These are phyloP conservation scores for Pocillopora damicornis DNA, from an alignment of 64 coral and sea anemone genomes.

Conservation along the genomic window DNA sequence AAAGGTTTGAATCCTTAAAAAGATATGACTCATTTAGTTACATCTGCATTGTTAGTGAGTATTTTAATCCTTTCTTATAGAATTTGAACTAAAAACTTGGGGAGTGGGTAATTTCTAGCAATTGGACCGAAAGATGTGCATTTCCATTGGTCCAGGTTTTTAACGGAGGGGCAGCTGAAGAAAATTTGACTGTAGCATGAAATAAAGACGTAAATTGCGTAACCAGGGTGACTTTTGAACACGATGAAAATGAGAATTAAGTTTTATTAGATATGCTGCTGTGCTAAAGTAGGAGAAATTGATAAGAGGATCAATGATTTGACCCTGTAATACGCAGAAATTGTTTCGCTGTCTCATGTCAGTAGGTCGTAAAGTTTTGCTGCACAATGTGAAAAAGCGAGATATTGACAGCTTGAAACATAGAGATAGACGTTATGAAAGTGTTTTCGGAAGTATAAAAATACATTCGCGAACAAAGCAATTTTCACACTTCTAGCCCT, in stretches of 20 bases:
- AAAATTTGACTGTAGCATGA: too few species aligned
- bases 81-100: too few species aligned
- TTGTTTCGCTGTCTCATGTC: not conserved
- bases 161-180: too few species aligned
- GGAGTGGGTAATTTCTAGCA: too few species aligned
- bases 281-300: not conserved
- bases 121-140: too few species aligned
- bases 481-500: not conserved
- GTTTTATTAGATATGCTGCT: not conserved
- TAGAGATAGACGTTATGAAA: not conserved
- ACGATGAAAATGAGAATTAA: not conserved
- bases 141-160: too few species aligned
- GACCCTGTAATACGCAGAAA: not conserved
- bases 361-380: not conserved
- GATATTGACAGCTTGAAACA: not conserved
- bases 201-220: too few species aligned
- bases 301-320: not conserved
- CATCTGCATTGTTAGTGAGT: too few species aligned
- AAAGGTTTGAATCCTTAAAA: too few species aligned
- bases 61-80: too few species aligned
- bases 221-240: not conserved
- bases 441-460: not conserved
- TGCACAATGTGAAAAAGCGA: not conserved
- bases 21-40: too few species aligned
- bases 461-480: not conserved